phyloP scores from a whole-genome alignment of 1,140 invertebrate genomes.

The Cepaea nemoralis region DNA sequence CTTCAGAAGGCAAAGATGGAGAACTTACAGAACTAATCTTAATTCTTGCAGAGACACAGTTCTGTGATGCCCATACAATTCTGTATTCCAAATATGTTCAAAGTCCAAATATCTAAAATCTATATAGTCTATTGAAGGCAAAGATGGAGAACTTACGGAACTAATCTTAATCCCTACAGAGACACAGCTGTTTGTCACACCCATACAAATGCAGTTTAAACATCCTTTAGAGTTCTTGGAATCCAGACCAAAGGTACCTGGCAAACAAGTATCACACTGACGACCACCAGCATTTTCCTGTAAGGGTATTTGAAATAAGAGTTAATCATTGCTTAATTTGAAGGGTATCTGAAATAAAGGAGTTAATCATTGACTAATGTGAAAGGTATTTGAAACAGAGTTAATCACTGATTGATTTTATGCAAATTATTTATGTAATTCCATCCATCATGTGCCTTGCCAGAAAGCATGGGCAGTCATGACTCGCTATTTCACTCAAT shows the following conservation, averaged over 20 bases:
- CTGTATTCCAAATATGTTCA: too few species aligned
- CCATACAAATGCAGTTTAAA: constrained; percentile 97
- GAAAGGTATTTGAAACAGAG: too few species aligned
- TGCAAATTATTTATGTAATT: too few species aligned
- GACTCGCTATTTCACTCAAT: too few species aligned
- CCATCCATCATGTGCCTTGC: too few species aligned
- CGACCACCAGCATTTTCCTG: constrained; percentile 76
- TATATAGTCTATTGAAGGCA: not conserved
- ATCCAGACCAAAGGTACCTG: constrained; percentile 92
- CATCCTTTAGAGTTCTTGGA: constrained; percentile 87
- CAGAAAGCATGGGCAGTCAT: too few species aligned
- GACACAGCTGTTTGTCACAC: constrained; percentile 88
- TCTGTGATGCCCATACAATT: constrained; percentile 87
- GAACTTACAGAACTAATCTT: constrained; percentile 56
- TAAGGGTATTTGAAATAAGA: too few species aligned
- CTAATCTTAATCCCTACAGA: constrained; percentile 75
- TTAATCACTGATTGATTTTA: too few species aligned
- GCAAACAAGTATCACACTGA: constrained; percentile 87
- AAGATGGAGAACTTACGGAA: constrained; percentile 40
- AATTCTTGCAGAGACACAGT: constrained; percentile 81
- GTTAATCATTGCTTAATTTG: too few species aligned
- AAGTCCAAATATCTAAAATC: too few species aligned
- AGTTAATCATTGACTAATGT: too few species aligned
- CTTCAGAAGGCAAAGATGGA: not conserved
- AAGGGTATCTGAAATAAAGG: too few species aligned